Evolutionary conservation across 2,113 vertebrate species (phyloP).

Genomic region (Chloropsis cyanopogon): DNA sequence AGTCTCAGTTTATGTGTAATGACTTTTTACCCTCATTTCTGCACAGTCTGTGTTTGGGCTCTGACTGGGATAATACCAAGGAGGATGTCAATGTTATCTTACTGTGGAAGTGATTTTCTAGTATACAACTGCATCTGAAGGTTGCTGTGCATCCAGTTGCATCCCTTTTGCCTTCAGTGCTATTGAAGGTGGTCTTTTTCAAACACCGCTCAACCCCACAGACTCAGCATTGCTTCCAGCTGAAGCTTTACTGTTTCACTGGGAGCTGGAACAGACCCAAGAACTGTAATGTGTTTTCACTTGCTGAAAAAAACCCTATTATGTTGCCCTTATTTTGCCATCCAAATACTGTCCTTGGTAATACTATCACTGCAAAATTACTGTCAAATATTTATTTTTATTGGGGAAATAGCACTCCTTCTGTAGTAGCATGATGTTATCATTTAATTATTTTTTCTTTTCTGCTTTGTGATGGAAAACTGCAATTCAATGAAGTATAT

Average conservation of each 20-base stretch:
- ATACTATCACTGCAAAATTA: slow-evolving; percentile 23
- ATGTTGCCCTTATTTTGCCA: slow-evolving; percentile 24
- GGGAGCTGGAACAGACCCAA: slow-evolving; percentile 35
- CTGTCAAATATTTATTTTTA: slow-evolving; percentile 56
- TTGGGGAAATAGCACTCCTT: slow-evolving; percentile 9
- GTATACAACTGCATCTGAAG: not conserved
- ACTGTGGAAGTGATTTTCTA: not conserved
- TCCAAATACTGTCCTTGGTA: slow-evolving; percentile 37
- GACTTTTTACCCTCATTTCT: slow-evolving; percentile 43
- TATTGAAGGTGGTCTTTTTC: not conserved
- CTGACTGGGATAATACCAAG: not conserved
- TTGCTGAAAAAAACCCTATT: slow-evolving; percentile 25
- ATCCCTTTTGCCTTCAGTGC: not conserved
- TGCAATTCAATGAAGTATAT: slow-evolving; percentile 61
- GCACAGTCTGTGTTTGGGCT: not conserved
- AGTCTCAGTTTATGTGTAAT: not conserved
- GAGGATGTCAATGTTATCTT: slow-evolving; percentile 22
- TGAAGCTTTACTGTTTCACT: slow-evolving; percentile 15
- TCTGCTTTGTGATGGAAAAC: slow-evolving; percentile 41
- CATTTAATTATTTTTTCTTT: slow-evolving; percentile 66
- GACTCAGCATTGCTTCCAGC: not conserved
- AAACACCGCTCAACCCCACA: not conserved
- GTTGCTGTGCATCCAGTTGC: not conserved
- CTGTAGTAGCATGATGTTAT: slow-evolving; percentile 34
- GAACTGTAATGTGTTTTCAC: slow-evolving; percentile 2